These are phyloP conservation scores for Hydrophis major DNA, from an alignment of 2,797 vertebrate genomes.

Conservation along the genomic window DNA sequence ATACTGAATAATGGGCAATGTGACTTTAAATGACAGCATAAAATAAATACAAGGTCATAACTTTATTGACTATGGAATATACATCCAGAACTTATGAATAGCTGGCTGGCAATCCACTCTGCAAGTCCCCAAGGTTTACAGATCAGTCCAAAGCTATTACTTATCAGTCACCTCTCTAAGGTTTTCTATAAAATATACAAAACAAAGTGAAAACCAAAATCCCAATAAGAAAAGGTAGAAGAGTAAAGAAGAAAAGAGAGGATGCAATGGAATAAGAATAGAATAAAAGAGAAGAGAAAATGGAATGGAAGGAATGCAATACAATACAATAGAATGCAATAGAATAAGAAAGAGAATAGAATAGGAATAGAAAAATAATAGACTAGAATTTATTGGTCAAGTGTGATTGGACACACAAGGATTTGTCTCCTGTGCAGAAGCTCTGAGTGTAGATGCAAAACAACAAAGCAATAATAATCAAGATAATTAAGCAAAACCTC, in stretches of 20 bases:
- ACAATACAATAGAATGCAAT: background rate
- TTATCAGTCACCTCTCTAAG: background rate
- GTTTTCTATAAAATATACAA: background rate
- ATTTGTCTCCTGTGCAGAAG: background rate
- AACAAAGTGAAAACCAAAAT: background rate
- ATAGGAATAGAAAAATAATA: no score
- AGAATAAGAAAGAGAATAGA: background rate
- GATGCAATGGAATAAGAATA: no score
- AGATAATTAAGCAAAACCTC: background rate
- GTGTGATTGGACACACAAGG: background rate
- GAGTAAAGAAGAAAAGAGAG: background rate
- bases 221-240: background rate
- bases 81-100: background rate
- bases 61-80: background rate
- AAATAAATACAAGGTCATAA: background rate
- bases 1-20: background rate
- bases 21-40: background rate
- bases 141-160: background rate
- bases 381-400: background rate
- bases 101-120: background rate
- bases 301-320: background rate
- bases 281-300: no score
- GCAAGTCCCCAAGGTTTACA: background rate
- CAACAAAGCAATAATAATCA: background rate
- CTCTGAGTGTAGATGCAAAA: background rate